phyloP scores from a whole-genome alignment of 1,140 invertebrate species.

The Drosophila aff. region DNA sequence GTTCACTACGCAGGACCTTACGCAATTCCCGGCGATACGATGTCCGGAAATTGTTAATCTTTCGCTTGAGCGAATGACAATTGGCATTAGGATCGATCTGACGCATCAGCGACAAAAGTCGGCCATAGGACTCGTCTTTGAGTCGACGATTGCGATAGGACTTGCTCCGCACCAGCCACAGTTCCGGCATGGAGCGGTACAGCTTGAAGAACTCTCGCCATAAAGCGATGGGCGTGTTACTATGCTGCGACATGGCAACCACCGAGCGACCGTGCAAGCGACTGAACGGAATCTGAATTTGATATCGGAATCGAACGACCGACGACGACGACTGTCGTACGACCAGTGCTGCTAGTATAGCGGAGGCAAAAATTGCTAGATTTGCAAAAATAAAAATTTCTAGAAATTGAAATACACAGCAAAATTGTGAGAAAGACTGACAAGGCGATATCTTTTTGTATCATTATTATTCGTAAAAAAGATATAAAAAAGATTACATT shows the following conservation, averaged over 20 bases:
- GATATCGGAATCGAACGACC: not conserved
- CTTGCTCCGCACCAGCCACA: constrained; percentile 54
- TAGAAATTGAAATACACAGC: too few relatives aligned
- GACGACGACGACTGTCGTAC: constrained; percentile 38
- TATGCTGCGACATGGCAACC: constrained; percentile 21
- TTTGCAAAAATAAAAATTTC: too few relatives aligned
- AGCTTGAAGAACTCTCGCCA: constrained; percentile 61
- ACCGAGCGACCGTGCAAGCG: not conserved
- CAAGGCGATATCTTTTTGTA: too few relatives aligned
- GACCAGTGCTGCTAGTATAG: not conserved
- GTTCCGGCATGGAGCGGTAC: constrained; percentile 67
- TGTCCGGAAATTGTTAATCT: constrained; percentile 70
- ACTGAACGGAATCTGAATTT: constrained; percentile 2
- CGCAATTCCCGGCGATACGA: constrained; percentile 66
- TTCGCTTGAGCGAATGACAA: constrained; percentile 57
- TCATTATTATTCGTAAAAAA: too few relatives aligned
- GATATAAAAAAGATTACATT: too few relatives aligned
- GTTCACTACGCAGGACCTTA: constrained; percentile 42
- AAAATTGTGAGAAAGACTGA: too few relatives aligned
- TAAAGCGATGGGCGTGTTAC: constrained; percentile 9
- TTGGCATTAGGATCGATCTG: constrained; percentile 38
- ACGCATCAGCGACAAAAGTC: constrained; percentile 33
- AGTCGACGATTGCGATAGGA: constrained; percentile 56
- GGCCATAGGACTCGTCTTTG: constrained; percentile 41
- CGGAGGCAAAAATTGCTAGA: not conserved